These are phyloP conservation scores for Sialis fuliginosa DNA, from an alignment of 2,888 invertebrate genomes.

Conservation along the genomic window DNA sequence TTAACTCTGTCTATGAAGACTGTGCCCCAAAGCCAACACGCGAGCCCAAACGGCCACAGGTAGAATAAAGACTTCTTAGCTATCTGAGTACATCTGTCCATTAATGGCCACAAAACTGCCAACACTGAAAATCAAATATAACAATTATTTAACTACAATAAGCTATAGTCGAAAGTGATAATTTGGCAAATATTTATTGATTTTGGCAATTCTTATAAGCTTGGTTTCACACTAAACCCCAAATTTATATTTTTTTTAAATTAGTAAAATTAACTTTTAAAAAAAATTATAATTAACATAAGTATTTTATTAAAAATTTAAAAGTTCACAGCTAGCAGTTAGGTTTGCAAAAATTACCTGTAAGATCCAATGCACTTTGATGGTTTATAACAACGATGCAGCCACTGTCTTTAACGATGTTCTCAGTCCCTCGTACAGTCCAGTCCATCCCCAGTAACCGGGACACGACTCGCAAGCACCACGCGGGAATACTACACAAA, in stretches of 20 bases:
- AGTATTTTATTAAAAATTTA: too few species aligned
- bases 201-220: too few species aligned
- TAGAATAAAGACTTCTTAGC: slow-evolving; percentile 72
- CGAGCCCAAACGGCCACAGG: slow-evolving; percentile 67
- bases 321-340: too few species aligned
- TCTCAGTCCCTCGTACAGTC: slow-evolving; percentile 56
- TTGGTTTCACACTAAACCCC: too few species aligned
- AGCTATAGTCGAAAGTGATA: too few species aligned
- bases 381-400: slow-evolving; percentile 75
- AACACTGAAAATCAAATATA: slow-evolving; percentile 30
- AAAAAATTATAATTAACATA: too few species aligned
- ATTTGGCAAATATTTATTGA: too few species aligned
- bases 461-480: slow-evolving; percentile 35
- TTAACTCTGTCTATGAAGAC: slow-evolving; percentile 72
- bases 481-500: slow-evolving; percentile 45
- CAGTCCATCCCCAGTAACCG: slow-evolving; percentile 48
- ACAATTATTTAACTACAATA: background rate
- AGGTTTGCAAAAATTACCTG: slow-evolving; percentile 35
- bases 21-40: slow-evolving; percentile 76
- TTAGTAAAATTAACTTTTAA: too few species aligned
- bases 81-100: slow-evolving; percentile 64
- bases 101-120: slow-evolving; percentile 66
- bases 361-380: slow-evolving; percentile 72
- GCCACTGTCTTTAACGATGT: slow-evolving; percentile 55
- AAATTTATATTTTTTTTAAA: too few species aligned